A percentile compares a stretch with the other conserved stretches of the same genome.
These are phyloP conservation scores for Austrolebias charrua DNA, from an alignment of 2,797 vertebrate genomes.

Conservation along the genomic window DNA sequence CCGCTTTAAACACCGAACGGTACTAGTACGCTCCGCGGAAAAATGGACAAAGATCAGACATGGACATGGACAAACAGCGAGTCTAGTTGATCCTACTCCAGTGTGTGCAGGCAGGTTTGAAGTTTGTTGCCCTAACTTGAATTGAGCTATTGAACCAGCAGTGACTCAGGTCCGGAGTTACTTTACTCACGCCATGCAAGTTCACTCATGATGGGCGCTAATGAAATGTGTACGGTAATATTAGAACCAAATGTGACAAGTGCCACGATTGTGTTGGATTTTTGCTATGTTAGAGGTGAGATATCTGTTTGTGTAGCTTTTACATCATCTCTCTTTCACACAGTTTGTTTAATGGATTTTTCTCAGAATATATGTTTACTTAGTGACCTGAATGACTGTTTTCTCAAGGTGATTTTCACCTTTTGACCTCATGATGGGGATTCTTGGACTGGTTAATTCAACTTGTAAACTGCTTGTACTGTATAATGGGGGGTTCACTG, in stretches of 20 bases:
- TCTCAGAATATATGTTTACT: not conserved
- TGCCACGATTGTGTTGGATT: not conserved
- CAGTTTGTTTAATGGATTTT: not conserved
- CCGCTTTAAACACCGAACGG: slow-evolving; percentile 7
- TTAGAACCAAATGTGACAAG: not conserved
- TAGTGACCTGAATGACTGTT: not conserved
- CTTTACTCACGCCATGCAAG: slow-evolving; percentile 61
- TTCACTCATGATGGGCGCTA: slow-evolving; percentile 32
- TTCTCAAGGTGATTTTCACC: not conserved
- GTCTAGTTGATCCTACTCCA: too few species aligned
- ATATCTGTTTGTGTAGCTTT: slow-evolving; percentile 1
- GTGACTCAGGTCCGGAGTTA: slow-evolving; percentile 66
- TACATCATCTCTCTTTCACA: not conserved
- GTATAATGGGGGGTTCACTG: not conserved
- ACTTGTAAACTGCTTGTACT: not conserved
- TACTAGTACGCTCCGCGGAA: not conserved
- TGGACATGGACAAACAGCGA: too few species aligned
- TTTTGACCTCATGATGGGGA: not conserved
- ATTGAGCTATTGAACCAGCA: slow-evolving; percentile 66
- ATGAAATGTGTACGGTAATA: slow-evolving; percentile 29
- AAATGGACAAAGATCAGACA: not conserved
- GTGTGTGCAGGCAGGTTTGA: slow-evolving; percentile 40
- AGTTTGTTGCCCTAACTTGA: slow-evolving; percentile 69
- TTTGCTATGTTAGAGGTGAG: slow-evolving; percentile 5
- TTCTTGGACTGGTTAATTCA: not conserved